Conservation (phyloP, 2,888 invertebrate genomes). For the Apoda limacodes region DNA sequence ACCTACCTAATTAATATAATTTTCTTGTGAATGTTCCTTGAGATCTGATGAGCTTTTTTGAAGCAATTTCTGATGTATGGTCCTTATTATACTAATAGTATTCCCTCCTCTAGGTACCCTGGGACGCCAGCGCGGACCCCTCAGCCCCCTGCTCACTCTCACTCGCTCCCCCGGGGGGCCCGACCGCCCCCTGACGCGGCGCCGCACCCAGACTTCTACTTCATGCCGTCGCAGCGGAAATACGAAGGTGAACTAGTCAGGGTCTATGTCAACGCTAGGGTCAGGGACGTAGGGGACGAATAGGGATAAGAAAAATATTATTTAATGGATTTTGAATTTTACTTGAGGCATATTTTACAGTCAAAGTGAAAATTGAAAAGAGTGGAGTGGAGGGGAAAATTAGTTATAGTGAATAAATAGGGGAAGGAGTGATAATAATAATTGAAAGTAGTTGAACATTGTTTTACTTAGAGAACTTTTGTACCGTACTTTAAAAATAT, state of each 20-base stretch:
- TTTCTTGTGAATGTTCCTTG: constrained; percentile 11
- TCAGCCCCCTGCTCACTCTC: constrained; percentile 53
- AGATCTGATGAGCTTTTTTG: constrained; percentile 7
- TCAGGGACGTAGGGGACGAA: too few relatives aligned
- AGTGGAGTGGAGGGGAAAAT: too few relatives aligned
- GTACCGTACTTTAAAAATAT: too few relatives aligned
- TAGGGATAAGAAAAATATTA: constrained; percentile 11
- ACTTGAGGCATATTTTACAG: too few relatives aligned
- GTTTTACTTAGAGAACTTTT: too few relatives aligned
- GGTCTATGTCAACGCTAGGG: too few relatives aligned
- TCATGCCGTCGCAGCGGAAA: constrained; percentile 94
- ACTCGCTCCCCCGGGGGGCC: constrained; percentile 19
- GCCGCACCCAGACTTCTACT: constrained; percentile 89
- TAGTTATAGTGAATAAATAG: too few relatives aligned
- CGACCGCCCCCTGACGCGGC: constrained; percentile 33
- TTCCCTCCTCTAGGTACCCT: constrained; percentile 62
- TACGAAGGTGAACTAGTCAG: constrained; percentile 95
- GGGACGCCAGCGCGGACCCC: constrained; percentile 57
- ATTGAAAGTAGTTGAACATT: too few relatives aligned
- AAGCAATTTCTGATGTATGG: constrained; percentile 1
- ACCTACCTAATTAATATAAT: too few relatives aligned
- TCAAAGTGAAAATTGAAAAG: too few relatives aligned
- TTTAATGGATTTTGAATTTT: constrained; percentile 20
- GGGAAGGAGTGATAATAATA: too few relatives aligned
- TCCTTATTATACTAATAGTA: not conserved